Base-by-base conservation (phyloP, 2,113 vertebrate species). In the Neolamprologus sp. region DNA sequence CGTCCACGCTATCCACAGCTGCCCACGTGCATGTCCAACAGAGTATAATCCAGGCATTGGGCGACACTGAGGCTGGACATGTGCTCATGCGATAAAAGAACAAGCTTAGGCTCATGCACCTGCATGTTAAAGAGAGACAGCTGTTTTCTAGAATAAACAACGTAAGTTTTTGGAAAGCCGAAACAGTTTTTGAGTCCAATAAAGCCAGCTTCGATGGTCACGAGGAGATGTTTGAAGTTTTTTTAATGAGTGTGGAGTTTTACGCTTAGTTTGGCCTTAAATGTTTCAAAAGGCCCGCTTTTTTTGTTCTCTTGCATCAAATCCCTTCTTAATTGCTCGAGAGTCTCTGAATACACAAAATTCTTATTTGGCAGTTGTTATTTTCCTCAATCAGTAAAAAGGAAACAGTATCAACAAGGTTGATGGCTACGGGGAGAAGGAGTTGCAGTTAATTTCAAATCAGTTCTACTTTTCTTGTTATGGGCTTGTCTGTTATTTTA, bases 181-280 rank as follows among this genome's bases (percentile, higher is more conserved):
- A 49, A 21, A 30, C 12, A 14, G 9, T 63, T 83, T 87, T 21
- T 87, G 42, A 87, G 85, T 40, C 65, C 49, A 79, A 54, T 89
- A 14, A 65, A 85, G 73, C 80, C 75, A 16, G 58, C 9, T 83
- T 63, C 17, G 26, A 86, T 85, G 88, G 78, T 88, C 85, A 81
- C 7, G 16, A 89, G 80, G 28, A 73, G 30, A 47, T 88, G 81
- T 93, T 94, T 94, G 89, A 95, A 93, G 87, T 88, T 89, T 58
- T 68, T 88, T 88, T 93, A 93, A 92, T 94, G 87, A 94, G 88
- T 63, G 58, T 78, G 65, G 26, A 49, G 79, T 93, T 93, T 91
- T 91, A 88, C 6, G 12, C 83, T 81, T 40, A 88, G 92, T 91
- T 90, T 89, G 83, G 90, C 90, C 84, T 90, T 88, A 86, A 86